Evolutionary conservation across 2,113 vertebrate genomes (phyloP).

Genomic region (Cynopterus brachyotis): DNA sequence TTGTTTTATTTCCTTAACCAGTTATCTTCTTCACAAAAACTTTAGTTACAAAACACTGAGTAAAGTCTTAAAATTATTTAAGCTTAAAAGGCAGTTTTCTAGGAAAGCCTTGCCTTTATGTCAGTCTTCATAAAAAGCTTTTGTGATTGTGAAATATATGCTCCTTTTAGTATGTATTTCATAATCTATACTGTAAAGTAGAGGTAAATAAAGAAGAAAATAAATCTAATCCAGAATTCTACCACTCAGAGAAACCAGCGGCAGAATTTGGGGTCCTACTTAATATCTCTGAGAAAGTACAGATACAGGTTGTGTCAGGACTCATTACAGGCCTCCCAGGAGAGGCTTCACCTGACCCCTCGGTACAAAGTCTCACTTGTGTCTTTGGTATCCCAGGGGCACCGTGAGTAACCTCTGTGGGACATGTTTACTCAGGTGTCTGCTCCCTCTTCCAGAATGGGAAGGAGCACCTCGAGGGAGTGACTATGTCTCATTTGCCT

Average conservation of each 20-base stretch:
- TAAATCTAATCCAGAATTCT: neutral
- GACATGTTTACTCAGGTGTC: neutral
- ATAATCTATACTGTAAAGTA: neutral
- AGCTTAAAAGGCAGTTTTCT: neutral
- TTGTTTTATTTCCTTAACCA: constrained; percentile 2
- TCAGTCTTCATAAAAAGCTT: neutral
- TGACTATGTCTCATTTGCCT: neutral
- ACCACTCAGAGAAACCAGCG: neutral
- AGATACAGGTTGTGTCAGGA: rapidly evolving
- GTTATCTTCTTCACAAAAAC: constrained; percentile 9
- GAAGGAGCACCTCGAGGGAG: neutral
- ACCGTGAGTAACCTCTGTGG: neutral
- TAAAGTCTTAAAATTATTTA: neutral
- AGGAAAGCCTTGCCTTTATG: neutral
- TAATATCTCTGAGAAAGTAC: neutral
- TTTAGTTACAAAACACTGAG: constrained; percentile 20
- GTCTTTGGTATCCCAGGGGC: neutral
- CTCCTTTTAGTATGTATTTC: neutral
- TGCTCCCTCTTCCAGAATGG: neutral
- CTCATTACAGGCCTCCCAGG: neutral
- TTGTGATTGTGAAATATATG: constrained; percentile 1
- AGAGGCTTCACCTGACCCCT: neutral
- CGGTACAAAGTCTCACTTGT: neutral
- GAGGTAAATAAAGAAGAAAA: neutral
- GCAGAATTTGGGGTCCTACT: neutral